Evolutionary conservation across 1,140 invertebrate species (phyloP).

Genomic region (Penaeus japonicus): DNA sequence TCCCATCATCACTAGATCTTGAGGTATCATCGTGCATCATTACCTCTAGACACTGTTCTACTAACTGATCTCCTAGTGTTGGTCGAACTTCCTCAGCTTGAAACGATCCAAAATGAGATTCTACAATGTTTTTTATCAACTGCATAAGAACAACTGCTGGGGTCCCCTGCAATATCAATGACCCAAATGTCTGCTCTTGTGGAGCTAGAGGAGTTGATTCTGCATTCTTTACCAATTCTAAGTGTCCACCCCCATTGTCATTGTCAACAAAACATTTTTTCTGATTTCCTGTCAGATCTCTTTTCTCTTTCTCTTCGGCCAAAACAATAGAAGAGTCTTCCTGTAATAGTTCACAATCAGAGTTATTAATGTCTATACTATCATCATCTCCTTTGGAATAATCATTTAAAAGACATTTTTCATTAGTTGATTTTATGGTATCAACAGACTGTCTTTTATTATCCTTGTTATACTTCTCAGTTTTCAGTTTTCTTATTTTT

Average conservation of each 20-base stretch:
- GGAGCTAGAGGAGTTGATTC: background rate
- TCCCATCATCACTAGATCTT: background rate
- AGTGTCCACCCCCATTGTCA: background rate
- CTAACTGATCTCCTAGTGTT: background rate
- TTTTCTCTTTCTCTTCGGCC: too few species aligned
- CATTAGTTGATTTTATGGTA: too few species aligned
- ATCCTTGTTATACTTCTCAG: too few species aligned
- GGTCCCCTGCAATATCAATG: background rate
- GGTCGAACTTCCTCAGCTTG: background rate
- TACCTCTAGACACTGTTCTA: conserved; percentile 25
- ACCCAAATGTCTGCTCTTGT: background rate
- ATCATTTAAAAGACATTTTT: too few species aligned
- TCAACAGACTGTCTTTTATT: too few species aligned
- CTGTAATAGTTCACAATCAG: too few species aligned
- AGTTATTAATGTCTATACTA: too few species aligned
- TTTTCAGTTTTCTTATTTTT: too few species aligned
- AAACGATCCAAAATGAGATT: background rate
- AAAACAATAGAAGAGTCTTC: too few species aligned
- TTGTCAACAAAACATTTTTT: background rate
- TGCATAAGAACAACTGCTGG: too few species aligned
- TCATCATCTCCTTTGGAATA: too few species aligned
- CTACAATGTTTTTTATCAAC: background rate
- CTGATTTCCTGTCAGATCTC: too few species aligned
- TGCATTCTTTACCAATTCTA: background rate
- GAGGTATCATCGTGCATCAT: conserved; percentile 15